Base-by-base conservation (phyloP, 2,797 vertebrate genomes). In the Crypturellus tataupa region DNA sequence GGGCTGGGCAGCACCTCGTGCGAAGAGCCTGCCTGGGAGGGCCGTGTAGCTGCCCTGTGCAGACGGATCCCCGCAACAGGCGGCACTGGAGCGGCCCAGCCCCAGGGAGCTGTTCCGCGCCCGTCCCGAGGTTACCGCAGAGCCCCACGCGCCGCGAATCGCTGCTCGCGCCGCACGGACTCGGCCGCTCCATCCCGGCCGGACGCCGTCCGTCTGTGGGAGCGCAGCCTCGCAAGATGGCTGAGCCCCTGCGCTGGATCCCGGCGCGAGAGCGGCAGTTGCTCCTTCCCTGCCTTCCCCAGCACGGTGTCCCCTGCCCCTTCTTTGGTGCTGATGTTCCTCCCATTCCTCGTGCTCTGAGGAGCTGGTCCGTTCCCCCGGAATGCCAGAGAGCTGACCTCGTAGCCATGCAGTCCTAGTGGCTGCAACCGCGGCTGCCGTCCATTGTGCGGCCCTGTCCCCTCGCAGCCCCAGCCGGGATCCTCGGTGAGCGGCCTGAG, bases 301-400 rank as follows among this genome's bases (percentile, higher is more conserved):
- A 3, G 72, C 1, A 29, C 2, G 7, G 23, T 6, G 20, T 19
- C 53, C 21, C 44, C 80, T 39, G 65, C 3, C 29, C 64, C 49
- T 1, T 6, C 2, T 13, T 69, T 3, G 17, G 24, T 39, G 68
- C 65, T 2, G 83, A 2, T 31, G 0, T 31, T 15, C 11, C 35
- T n/a, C 35, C 24, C 0, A 0, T 4, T 6, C 35, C 49, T 47
- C 10, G 23, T 29, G 31, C 37, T 68, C 0, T 0, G 51, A 31
- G 56, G 4, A 56, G 86, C 65, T 5, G 29, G 7, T 31, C 40
- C 40, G 1, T 2, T 35, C 16, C 77, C n/a, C 2, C 25, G 10
- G 15, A 1, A 0, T 7, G 40, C 8, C 29, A 9, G 16, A 23
- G 40, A 62, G 19, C 58, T 33, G 39, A 5, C 6, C 2, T 25